These are phyloP conservation scores for Apogon talboti DNA, from an alignment of 2,797 vertebrate species.

Conservation along the genomic window DNA sequence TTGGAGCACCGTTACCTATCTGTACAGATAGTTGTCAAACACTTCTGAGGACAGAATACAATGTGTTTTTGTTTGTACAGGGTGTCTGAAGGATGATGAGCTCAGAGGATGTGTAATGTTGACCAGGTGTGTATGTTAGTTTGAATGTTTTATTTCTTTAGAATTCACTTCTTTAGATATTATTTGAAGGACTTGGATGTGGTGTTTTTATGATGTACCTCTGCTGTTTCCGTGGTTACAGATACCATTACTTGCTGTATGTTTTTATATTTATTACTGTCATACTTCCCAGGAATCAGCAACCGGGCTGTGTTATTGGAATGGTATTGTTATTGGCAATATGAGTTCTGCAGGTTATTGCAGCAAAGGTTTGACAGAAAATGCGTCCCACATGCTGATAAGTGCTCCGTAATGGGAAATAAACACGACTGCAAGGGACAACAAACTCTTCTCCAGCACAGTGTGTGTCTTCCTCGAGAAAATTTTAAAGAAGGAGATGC, in stretches of 20 bases:
- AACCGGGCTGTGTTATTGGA: neutral
- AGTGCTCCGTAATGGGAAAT: constrained; percentile 11
- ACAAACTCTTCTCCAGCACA: constrained; percentile 9
- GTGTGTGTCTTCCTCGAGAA: constrained; percentile 12
- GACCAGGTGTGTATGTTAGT: constrained; percentile 1
- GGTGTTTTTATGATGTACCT: neutral
- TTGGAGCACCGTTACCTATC: too few species aligned
- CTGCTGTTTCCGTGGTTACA: constrained; percentile 51
- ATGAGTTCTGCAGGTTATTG: constrained; percentile 1
- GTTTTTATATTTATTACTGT: neutral
- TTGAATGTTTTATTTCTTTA: constrained; percentile 4
- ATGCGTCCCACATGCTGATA: neutral
- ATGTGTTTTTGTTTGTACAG: too few species aligned
- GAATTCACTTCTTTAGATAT: neutral
- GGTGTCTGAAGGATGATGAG: too few species aligned
- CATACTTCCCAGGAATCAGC: constrained; percentile 1
- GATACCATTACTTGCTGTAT: constrained; percentile 11
- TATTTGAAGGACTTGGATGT: constrained; percentile 1
- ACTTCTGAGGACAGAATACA: too few species aligned
- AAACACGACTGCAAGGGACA: constrained; percentile 18
- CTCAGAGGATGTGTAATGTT: neutral
- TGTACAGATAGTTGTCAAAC: too few species aligned
- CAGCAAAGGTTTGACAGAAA: neutral
- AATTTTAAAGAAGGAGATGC: constrained; percentile 18
- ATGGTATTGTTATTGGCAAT: neutral